Base-by-base conservation (phyloP, 2,797 vertebrate species). In the Peromyscus nudipes region DNA sequence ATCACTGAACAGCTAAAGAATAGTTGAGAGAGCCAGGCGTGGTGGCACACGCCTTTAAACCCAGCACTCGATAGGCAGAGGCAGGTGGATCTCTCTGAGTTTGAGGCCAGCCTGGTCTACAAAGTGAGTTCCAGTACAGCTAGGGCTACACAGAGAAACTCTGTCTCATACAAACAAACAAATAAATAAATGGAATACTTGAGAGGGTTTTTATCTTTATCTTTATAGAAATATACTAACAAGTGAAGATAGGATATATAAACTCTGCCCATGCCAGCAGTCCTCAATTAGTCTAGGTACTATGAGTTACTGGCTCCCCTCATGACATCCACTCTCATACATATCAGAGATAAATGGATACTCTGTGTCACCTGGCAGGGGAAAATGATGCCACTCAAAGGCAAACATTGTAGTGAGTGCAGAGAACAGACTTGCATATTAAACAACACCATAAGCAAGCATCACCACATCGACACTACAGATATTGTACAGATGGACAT, bases 211-310 rank as follows among this genome's bases (percentile, higher is more conserved):
- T 55, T 71, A n/a, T 71, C 43, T 67, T 94, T 89, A 62, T 93
- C 40, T 91, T 85, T 62, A 81, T 49, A 87, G 37, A 71, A 93
- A 87, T 81, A 96, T 87, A 75, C 25, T 19, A 14, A 27, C 1
- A 91, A 65, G 85, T 55, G 52, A 76, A 79, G 57, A 21, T n/a
- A 29, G 75, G 17, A 71, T n/a, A 60, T 52, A 57, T 46, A 83
- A 49, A 60, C 9, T 57, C 25, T 25, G 11, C 2, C 12, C 62
- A 89, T 12, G 52, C 6, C 67, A 76, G 29, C 0, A 65, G 67
- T n/a, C 23, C 8, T 76, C 87, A 79, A 64, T 91, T 89, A 92
- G 19, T 62, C 10, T 94, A 71, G 40, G 67, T 81, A 75, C 19
- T 60, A 31, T 71, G 67, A 93, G 86, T 89, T 75, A 77, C 75